A percentile compares a stretch with the other conserved stretches of the same genome.
These are phyloP conservation scores for Sturnira hondurensis DNA, from an alignment of 2,113 vertebrate species.

Conservation along the genomic window DNA sequence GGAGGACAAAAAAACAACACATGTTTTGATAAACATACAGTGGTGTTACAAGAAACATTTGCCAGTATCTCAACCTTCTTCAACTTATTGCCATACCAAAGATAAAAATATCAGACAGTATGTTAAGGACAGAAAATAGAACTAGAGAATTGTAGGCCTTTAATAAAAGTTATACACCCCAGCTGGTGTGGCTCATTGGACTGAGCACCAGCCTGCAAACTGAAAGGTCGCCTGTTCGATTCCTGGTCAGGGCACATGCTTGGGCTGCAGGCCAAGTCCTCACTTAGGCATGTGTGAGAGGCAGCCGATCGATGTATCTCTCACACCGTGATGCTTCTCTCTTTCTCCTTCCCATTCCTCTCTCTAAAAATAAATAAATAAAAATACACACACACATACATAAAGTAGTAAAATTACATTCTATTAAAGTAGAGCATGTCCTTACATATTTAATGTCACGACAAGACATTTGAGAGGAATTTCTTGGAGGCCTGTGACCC, in stretches of 20 bases:
- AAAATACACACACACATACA: no score
- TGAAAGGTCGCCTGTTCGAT: no score
- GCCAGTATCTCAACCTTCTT: not conserved
- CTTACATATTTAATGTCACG: not conserved
- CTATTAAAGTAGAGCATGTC: not conserved
- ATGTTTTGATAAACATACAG: not conserved
- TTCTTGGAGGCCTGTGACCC: no score
- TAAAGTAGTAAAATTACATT: not conserved
- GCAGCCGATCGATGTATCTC: no score
- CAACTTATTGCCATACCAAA: not conserved
- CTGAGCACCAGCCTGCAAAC: no score
- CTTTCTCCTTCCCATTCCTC: no score
- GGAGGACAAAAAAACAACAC: conserved; percentile 57
- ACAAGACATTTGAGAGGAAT: not conserved
- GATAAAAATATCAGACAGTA: not conserved
- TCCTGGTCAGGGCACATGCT: no score
- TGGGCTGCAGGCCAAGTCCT: no score
- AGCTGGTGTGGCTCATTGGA: no score
- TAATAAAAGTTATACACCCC: not conserved
- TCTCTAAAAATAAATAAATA: no score
- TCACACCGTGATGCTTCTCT: no score
- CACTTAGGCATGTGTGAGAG: no score
- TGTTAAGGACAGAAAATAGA: not conserved
- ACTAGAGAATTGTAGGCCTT: not conserved
- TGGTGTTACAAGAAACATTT: not conserved